Conservation (phyloP, 2,797 vertebrate species). For the Anguilla megastoma region DNA sequence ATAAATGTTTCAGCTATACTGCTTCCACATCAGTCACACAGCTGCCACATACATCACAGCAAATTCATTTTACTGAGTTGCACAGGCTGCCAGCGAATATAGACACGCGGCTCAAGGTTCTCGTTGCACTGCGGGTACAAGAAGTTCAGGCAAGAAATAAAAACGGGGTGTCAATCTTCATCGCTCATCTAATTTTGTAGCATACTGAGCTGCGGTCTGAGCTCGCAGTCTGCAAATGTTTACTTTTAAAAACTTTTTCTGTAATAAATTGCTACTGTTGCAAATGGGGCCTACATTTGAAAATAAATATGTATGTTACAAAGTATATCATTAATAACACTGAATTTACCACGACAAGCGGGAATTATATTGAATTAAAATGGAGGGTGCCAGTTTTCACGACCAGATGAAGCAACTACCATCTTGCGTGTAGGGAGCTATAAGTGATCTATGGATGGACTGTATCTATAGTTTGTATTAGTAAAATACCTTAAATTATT, state of each 20-base stretch:
- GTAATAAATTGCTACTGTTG: conserved; percentile 40
- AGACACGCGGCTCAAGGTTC: conserved; percentile 33
- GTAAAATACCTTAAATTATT: neutral
- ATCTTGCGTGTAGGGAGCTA: neutral
- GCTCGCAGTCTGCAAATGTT: neutral
- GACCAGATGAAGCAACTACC: neutral
- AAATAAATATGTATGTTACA: conserved; percentile 64
- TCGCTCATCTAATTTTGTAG: conserved; percentile 51
- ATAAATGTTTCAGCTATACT: conserved; percentile 61
- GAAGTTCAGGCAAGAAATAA: conserved; percentile 38
- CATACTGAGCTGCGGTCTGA: conserved; percentile 26
- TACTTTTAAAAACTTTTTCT: neutral
- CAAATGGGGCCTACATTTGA: conserved; percentile 61
- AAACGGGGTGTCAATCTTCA: conserved; percentile 38
- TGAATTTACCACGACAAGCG: conserved; percentile 34
- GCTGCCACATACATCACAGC: conserved; percentile 64
- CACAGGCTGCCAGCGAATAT: conserved; percentile 40
- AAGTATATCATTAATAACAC: conserved; percentile 76
- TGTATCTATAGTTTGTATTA: neutral
- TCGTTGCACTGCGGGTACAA: conserved; percentile 29
- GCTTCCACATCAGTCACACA: conserved; percentile 50
- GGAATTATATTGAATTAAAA: neutral
- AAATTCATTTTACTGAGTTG: conserved; percentile 63
- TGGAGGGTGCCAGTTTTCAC: neutral
- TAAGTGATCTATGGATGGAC: neutral